phyloP scores from a whole-genome alignment of 2,113 vertebrate genomes.

The Pteropus alecto region DNA sequence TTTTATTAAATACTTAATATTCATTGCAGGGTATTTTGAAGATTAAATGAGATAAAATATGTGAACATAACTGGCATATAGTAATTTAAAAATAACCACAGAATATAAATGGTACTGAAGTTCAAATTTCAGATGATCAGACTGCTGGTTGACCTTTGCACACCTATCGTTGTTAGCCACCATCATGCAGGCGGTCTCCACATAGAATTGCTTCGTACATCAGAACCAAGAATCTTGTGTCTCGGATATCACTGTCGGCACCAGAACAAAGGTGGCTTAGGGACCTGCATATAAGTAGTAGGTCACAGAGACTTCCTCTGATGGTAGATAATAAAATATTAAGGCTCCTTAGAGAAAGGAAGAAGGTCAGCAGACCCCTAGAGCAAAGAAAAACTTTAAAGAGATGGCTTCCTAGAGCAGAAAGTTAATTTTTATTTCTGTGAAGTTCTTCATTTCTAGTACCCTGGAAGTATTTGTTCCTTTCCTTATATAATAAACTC shows the following conservation, averaged over 20 bases:
- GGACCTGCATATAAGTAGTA: not conserved
- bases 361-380: not conserved
- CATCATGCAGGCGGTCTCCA: not conserved
- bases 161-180: not conserved
- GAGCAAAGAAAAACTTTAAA: not conserved
- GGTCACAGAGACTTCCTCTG: not conserved
- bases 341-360: not conserved
- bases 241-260: not conserved
- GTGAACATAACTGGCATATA: not conserved
- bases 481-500: not conserved
- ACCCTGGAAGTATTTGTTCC: not conserved
- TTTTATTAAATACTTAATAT: not conserved
- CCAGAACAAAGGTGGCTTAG: not conserved
- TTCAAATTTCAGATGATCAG: not conserved
- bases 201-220: not conserved
- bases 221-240: not conserved
- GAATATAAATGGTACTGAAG: not conserved
- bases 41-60: not conserved
- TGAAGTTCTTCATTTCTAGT: not conserved
- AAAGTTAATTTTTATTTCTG: not conserved
- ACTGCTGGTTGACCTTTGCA: not conserved
- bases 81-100: not conserved
- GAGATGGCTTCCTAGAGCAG: not conserved
- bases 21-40: not conserved
- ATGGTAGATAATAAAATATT: not conserved